These are phyloP conservation scores for Mycogona germanica DNA, from an alignment of 2,888 invertebrate species.

Conservation along the genomic window DNA sequence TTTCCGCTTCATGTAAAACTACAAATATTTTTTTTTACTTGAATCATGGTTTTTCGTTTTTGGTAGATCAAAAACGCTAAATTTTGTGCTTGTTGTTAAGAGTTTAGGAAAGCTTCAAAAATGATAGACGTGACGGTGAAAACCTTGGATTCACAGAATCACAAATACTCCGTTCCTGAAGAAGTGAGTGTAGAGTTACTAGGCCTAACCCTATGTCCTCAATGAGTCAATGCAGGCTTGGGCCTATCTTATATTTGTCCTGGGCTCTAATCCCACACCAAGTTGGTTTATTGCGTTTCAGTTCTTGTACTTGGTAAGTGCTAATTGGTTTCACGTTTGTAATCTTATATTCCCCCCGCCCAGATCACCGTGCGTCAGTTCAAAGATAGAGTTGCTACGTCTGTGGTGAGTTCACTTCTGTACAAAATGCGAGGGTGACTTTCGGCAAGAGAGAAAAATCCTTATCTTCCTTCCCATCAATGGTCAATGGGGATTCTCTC, in stretches of 20 bases:
- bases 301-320: too few species aligned
- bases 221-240: neutral
- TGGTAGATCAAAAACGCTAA: too few species aligned
- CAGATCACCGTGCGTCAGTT: slow-evolving; percentile 70
- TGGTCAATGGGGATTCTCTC: too few species aligned
- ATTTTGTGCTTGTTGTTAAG: slow-evolving; percentile 5
- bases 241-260: neutral
- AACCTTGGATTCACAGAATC: slow-evolving; percentile 77
- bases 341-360: slow-evolving; percentile 22
- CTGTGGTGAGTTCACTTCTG: slow-evolving; percentile 41
- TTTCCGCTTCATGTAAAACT: too few species aligned
- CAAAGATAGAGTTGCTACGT: slow-evolving; percentile 62
- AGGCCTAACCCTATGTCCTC: too few species aligned
- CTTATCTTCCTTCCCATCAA: too few species aligned
- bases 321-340: too few species aligned
- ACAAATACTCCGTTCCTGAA: slow-evolving; percentile 65
- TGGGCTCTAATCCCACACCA: neutral
- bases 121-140: slow-evolving; percentile 67
- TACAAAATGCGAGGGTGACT: too few species aligned
- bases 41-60: too few species aligned
- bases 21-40: too few species aligned
- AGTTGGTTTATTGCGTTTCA: neutral
- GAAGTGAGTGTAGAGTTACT: slow-evolving; percentile 54
- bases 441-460: too few species aligned
- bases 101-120: neutral